phyloP scores from a whole-genome alignment of 2,113 vertebrate genomes.

The Ariopsis seemanni region DNA sequence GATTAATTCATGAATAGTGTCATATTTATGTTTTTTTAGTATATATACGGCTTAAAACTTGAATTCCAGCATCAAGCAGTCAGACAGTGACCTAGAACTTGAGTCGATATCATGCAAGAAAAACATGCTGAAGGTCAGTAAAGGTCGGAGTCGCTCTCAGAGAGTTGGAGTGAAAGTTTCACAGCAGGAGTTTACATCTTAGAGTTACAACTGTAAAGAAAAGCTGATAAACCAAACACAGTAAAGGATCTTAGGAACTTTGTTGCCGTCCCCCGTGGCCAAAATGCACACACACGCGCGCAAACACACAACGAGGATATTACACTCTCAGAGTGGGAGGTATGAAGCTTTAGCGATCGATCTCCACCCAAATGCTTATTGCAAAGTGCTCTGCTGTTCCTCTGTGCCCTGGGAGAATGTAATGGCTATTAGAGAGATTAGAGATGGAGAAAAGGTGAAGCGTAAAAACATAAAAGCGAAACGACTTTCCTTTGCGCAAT shows the following conservation, averaged over 20 bases:
- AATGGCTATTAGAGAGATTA: constrained; percentile 19
- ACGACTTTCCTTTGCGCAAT: neutral
- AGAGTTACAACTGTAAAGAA: neutral
- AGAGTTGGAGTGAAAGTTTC: neutral
- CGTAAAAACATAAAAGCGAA: constrained; percentile 24
- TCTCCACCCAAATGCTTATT: constrained; percentile 21
- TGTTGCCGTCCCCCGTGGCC: neutral
- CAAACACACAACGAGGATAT: neutral
- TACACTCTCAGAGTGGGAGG: neutral
- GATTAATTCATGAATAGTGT: too few species aligned
- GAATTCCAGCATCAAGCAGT: neutral
- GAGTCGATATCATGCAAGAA: too few species aligned
- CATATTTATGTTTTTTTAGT: too few species aligned
- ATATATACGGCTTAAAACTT: too few species aligned
- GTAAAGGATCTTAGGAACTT: constrained; percentile 23
- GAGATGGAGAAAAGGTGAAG: constrained; percentile 10
- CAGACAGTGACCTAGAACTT: neutral
- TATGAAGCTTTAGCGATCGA: constrained; percentile 35
- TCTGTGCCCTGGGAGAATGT: constrained; percentile 8
- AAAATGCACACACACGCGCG: constrained; percentile 1
- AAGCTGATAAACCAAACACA: constrained; percentile 26
- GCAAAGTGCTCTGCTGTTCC: constrained; percentile 2
- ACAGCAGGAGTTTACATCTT: neutral
- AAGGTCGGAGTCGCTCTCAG: neutral
- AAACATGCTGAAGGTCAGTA: neutral